Base-by-base conservation (phyloP, 2,797 vertebrate species). In the Nannoperca australis region DNA sequence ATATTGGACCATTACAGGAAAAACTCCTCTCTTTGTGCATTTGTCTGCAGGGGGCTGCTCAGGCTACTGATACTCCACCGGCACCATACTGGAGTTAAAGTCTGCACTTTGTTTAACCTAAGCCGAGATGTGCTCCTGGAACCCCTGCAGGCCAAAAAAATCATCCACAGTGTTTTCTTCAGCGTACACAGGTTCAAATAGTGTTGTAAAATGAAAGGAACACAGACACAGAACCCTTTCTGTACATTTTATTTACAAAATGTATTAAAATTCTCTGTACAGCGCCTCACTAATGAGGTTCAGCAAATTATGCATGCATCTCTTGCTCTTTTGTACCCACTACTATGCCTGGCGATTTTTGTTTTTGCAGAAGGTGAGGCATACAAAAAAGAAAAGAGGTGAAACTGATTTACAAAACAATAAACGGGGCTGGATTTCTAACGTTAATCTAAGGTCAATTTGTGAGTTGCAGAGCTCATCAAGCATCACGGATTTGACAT, bases 221-320 rank as follows among this genome's bases (percentile, higher is more conserved):
- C 83, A 78, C 72, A 69, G 40, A 92, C 83, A 78, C 82, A 42
- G 24, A 50, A 70, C 44, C 60, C 85, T 94, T 97, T 96, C 96
- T 97, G 96, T 98, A 97, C 96, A 97, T 95, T 99, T 99, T 99
- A 99, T 99, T 99, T 99, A 99, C 97, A 99, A 99, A 99, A 99
- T 98, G 97, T 99, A 99, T 97, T 99, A 99, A 99, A 99, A 99
- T 95, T 96, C 93, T 97, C 97, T 98, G 96, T 99, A 99, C 97
- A 99, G 95, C 87, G 80, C 97, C 97, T 97, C 97, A 95, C 95
- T 95, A 94, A 96, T 94, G 97, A 97, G 97, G 96, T 93, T 97
- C 90, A 79, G 94, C 96, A 97, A 96, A 96, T 96, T 95, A 96
- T 95, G 96, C 98, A 99, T 99, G 98, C 98, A 99, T 92, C 95